Conservation (phyloP, 2,888 invertebrate species). For the Ditula angustiorana region DNA sequence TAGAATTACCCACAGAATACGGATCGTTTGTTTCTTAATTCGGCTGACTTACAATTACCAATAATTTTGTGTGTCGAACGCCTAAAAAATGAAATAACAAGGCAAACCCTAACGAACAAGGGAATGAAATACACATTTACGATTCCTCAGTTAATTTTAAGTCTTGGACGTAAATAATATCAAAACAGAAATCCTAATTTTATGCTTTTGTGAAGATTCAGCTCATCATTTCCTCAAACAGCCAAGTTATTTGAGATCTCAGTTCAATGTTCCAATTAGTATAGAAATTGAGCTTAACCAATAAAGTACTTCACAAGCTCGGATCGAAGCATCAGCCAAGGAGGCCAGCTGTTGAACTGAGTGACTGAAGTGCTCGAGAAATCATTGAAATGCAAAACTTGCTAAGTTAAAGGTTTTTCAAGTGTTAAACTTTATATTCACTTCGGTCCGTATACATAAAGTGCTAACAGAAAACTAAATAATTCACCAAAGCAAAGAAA, state of each 20-base stretch:
- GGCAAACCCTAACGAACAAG: too few relatives aligned
- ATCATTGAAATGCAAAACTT: slow-evolving; percentile 4
- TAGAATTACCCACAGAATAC: too few relatives aligned
- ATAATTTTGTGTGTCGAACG: too few relatives aligned
- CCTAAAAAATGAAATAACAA: too few relatives aligned
- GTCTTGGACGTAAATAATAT: too few relatives aligned
- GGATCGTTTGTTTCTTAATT: too few relatives aligned
- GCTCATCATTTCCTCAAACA: neutral
- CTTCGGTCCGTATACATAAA: too few relatives aligned
- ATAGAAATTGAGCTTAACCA: neutral
- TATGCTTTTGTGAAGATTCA: neutral
- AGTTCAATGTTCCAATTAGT: neutral
- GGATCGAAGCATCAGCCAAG: neutral
- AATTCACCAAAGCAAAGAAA: too few relatives aligned
- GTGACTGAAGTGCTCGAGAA: slow-evolving; percentile 4
- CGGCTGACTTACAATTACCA: too few relatives aligned
- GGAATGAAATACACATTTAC: too few relatives aligned
- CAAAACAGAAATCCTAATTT: neutral
- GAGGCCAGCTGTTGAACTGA: neutral
- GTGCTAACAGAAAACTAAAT: too few relatives aligned
- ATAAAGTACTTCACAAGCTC: slow-evolving; percentile 1
- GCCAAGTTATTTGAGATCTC: neutral
- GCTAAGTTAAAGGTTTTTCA: neutral
- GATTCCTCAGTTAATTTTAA: too few relatives aligned
- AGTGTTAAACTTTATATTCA: neutral